These are phyloP conservation scores for Urechis unicinctus DNA, from an alignment of 2,888 invertebrate species.

Conservation along the genomic window DNA sequence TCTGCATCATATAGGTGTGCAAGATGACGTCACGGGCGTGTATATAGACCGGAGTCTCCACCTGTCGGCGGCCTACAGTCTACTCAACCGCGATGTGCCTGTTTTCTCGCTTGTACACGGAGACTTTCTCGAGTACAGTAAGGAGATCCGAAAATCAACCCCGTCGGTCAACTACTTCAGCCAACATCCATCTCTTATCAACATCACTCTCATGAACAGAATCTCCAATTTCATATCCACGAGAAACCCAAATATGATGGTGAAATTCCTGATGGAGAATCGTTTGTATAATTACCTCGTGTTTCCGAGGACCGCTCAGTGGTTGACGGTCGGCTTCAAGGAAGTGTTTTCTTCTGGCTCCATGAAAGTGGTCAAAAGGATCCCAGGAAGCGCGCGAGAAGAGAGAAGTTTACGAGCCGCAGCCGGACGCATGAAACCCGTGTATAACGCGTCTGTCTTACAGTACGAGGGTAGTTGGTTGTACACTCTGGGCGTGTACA, in stretches of 20 bases:
- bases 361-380: slow-evolving; percentile 27
- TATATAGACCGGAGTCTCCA: slow-evolving; percentile 27
- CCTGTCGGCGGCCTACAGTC: slow-evolving; percentile 27
- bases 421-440: slow-evolving; percentile 19
- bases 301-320: slow-evolving; percentile 16
- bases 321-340: slow-evolving; percentile 23
- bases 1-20: slow-evolving; percentile 20
- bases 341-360: slow-evolving; percentile 27
- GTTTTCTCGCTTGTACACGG: slow-evolving; percentile 25
- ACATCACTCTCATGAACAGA: slow-evolving; percentile 15
- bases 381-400: slow-evolving; percentile 5
- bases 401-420: slow-evolving; percentile 15
- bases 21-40: slow-evolving; percentile 31
- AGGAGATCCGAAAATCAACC: slow-evolving; percentile 6
- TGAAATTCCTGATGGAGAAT: slow-evolving; percentile 24
- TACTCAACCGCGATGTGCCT: slow-evolving; percentile 29
- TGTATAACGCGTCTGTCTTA: slow-evolving; percentile 28
- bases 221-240: slow-evolving; percentile 29
- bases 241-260: slow-evolving; percentile 25
- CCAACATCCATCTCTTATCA: neutral
- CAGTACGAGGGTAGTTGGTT: slow-evolving; percentile 33
- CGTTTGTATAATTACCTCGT: slow-evolving; percentile 32
- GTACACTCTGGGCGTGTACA: slow-evolving; percentile 23
- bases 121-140: slow-evolving; percentile 22
- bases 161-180: neutral